Base-by-base conservation (phyloP, 2,888 invertebrate species). In the Agonum fuliginosum region DNA sequence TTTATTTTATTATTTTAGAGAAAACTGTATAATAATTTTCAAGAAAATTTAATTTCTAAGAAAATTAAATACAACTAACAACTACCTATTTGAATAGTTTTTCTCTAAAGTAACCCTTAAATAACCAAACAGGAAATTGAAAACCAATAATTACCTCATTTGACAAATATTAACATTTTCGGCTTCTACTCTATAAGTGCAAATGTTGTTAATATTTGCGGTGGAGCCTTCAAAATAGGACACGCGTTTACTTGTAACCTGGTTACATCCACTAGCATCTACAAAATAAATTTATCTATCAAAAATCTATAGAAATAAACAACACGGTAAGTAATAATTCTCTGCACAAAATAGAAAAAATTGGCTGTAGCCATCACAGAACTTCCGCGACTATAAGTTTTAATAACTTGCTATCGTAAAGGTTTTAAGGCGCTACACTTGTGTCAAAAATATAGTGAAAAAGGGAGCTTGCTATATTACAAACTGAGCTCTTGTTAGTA, bases 141-240 rank as follows among this genome's bases (percentile, higher is more conserved):
- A 82, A 82, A 70, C 46, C 76, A 76, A 48, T 10, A 12, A 8
- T 20, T 81, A 86, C 86, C 91, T 87, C 84, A 91, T 86, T 82
- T 91, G 91, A 80, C 91, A 91, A 3, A 91, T 88, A 54, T 91
- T 90, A 80, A 88, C 88, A 81, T 90, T 91, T 79, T 89, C 88
- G n/a, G 90, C 87, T 79, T 90, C 89, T 0, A 91, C 87, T 48
- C 88, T 89, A 85, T 89, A 90, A 0, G 88, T 88, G 78, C 89
- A 88, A 89, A 83, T 88, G 88, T 0, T 87, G 84, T 0, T 87
- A 88, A 0, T 87, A 88, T 76, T 88, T 87, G 0, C 88, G 88
- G 81, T 87, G 86, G 65, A 87, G 81, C 81, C 83, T 54, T 80
- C 82, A 78, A 86, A 86, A 76, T 86, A 84, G 0, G 83, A 83